Percentiles rank a stretch among this genome's conserved stretches.
phyloP scores from a whole-genome alignment of 1,140 invertebrate genomes.

The Frieseomelitta varia region DNA sequence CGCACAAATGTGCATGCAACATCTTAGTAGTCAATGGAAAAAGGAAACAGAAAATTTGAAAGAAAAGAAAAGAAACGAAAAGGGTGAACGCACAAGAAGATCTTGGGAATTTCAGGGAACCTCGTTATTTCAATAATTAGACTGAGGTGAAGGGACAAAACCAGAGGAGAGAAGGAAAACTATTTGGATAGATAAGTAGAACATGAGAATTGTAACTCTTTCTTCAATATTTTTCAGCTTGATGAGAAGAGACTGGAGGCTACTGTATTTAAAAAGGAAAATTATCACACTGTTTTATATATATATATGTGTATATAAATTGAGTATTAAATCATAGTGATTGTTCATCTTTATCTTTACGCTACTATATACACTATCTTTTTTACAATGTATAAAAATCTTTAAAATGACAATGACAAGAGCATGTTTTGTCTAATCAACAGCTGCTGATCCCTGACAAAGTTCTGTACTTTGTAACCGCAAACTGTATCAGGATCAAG shows the following conservation, averaged over 20 bases:
- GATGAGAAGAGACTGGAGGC: background rate
- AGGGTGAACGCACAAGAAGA: conserved; percentile 20
- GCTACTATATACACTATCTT: background rate
- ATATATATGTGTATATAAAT: too few relatives aligned
- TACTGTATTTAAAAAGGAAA: background rate
- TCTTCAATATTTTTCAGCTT: too few relatives aligned
- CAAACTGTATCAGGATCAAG: background rate
- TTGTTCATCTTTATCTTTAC: too few relatives aligned
- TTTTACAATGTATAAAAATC: background rate
- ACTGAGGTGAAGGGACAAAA: background rate
- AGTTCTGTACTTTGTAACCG: too few relatives aligned
- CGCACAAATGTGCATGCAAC: conserved; percentile 66
- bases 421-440: background rate
- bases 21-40: conserved; percentile 54
- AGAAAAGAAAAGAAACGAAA: conserved; percentile 10
- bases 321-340: too few relatives aligned
- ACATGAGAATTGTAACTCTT: background rate
- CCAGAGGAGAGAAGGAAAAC: background rate
- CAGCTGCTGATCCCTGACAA: background rate
- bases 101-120: background rate
- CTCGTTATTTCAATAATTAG: background rate
- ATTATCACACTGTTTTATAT: background rate
- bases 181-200: background rate
- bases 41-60: background rate
- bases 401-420: background rate